phyloP scores from a whole-genome alignment of 2,888 invertebrate genomes.

The Epinotia ramella region DNA sequence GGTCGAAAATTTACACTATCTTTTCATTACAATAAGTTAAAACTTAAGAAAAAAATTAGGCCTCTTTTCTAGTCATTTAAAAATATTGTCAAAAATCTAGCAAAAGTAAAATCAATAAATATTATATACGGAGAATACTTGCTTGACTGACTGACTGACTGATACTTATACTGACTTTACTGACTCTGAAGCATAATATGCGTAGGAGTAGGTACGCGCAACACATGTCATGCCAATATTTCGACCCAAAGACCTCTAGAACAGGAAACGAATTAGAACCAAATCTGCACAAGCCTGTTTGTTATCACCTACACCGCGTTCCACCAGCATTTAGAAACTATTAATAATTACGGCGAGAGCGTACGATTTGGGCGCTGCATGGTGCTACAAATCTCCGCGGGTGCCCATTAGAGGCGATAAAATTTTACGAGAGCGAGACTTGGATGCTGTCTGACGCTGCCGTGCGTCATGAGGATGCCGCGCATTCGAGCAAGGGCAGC shows the following conservation, averaged over 20 bases:
- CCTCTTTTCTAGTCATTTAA: too few species aligned
- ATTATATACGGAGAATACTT: too few species aligned
- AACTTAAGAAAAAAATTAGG: too few species aligned
- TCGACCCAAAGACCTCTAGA: not conserved
- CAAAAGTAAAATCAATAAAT: too few species aligned
- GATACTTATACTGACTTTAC: too few species aligned
- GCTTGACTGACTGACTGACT: too few species aligned
- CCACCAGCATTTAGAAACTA: conserved; percentile 24
- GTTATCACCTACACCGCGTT: not conserved
- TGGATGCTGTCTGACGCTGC: conserved; percentile 63
- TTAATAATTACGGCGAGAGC: conserved; percentile 47
- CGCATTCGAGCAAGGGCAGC: conserved; percentile 48
- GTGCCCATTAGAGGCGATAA: conserved; percentile 77
- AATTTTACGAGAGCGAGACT: conserved; percentile 73
- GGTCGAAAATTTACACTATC: too few species aligned
- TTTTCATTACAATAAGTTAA: too few species aligned
- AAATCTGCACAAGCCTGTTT: not conserved
- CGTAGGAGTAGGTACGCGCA: too few species aligned
- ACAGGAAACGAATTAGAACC: not conserved
- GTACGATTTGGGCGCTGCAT: conserved; percentile 49
- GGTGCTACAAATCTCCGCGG: conserved; percentile 70
- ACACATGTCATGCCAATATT: too few species aligned
- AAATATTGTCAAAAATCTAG: too few species aligned
- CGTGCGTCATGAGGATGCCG: conserved; percentile 54
- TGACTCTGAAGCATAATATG: too few species aligned